A percentile compares a stretch with the other conserved stretches of the same genome.
Conservation (phyloP, 2,888 invertebrate species). For the Schizotus pectinicornis region DNA sequence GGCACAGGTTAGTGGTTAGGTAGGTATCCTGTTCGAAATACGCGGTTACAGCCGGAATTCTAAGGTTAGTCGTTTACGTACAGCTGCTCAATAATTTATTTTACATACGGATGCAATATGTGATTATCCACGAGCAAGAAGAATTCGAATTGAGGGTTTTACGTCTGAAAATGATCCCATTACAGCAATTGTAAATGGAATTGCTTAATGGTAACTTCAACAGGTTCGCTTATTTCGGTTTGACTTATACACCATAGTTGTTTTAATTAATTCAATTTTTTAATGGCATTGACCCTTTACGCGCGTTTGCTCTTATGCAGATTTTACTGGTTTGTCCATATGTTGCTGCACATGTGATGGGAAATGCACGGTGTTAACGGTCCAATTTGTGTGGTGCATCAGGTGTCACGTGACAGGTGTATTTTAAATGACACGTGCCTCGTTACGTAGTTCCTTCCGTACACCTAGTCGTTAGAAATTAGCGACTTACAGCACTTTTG, state of each 20-base stretch:
- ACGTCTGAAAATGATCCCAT: not conserved
- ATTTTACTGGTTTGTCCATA: conserved; percentile 38
- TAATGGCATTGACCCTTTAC: no score
- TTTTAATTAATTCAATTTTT: no score
- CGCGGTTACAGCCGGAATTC: conserved; percentile 14
- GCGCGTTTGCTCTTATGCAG: not conserved
- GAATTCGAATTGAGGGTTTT: not conserved
- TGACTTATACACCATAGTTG: no score
- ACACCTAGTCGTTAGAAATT: conserved; percentile 16
- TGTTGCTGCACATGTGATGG: conserved; percentile 22
- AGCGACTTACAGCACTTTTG: conserved; percentile 19
- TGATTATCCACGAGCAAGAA: not conserved
- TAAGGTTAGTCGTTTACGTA: conserved; percentile 26
- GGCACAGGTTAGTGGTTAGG: conserved; percentile 11
- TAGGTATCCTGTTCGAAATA: conserved; percentile 15
- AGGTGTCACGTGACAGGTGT: conserved; percentile 53
- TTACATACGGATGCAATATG: not conserved
- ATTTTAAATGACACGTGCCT: conserved; percentile 49
- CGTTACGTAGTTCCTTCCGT: conserved; percentile 24
- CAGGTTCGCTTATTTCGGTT: no score
- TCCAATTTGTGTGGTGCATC: conserved; percentile 42
- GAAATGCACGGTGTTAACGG: conserved; percentile 42
- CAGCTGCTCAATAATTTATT: conserved; percentile 27
- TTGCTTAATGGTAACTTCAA: no score
- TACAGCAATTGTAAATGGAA: not conserved